Evolutionary conservation across 2,113 vertebrate genomes (phyloP), one percentile per base, ranked within the genome.

Genomic region (Arothron firmamentum): DNA sequence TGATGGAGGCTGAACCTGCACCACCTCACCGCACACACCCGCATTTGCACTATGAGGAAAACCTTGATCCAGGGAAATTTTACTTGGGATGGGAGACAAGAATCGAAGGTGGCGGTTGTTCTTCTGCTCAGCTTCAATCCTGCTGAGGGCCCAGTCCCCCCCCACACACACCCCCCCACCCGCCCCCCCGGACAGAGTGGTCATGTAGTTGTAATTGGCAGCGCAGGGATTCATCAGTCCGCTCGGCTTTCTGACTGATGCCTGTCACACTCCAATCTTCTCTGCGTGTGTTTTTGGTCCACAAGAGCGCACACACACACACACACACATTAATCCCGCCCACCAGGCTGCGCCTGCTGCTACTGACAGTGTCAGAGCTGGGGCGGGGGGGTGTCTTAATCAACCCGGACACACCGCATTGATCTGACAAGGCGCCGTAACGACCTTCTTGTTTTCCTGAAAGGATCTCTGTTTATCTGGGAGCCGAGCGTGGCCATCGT

Each of bases 351-450:
- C 34, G 50, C 74, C 56, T 52, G 65, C 75, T 53, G 64, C 92
- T 96, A 98, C 96, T 96, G 96, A 97, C 94, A 91, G 78, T 96
- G 95, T 96, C 95, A 96, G 94, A 90, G 89, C 90, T 88, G 87
- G 94, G n/a, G 91, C n/a, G 92, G 92, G 2, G 93, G 92, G 93
- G 96, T 92, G 93, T 93, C 95, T 96, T 98, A 96, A 98, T 98
- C 96, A 93, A 92, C 92, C 90, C 84, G 88, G 95, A 97, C 95
- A 95, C 93, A 92, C 89, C 92, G 91, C 95, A 97, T 98, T 98
- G 95, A 97, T 98, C 96, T 97, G 96, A 97, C 96, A 97, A 96
- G 94, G 91, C 91, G 93, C 92, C 89, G 94, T 98, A 98, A 98
- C 96, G 96, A 97, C 95, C 94, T 95, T 93, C 94, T 95, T 96